A percentile compares a stretch with the other conserved stretches of the same genome.
These are phyloP conservation scores for Gryllus longicercus DNA, from an alignment of 2,888 invertebrate species.

Conservation along the genomic window DNA sequence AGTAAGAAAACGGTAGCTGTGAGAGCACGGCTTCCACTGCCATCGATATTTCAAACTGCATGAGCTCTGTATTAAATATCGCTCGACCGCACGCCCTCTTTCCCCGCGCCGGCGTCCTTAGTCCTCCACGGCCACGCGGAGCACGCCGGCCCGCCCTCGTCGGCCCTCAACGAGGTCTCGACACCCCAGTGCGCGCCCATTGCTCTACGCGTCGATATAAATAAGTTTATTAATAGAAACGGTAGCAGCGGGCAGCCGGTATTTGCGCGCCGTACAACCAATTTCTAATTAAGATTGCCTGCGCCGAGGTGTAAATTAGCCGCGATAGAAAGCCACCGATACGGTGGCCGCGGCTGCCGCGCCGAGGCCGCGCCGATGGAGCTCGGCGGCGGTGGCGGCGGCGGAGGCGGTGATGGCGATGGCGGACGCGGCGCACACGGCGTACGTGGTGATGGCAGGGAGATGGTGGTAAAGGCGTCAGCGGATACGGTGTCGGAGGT, in stretches of 20 bases:
- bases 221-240: not conserved
- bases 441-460: no score
- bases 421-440: no score
- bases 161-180: not conserved
- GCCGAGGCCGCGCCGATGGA: not conserved
- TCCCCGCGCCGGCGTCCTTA: not conserved
- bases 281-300: conserved; percentile 3
- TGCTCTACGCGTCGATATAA: not conserved
- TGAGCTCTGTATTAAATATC: no score
- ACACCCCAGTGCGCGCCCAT: not conserved
- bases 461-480: no score
- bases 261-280: conserved; percentile 8
- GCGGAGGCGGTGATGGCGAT: not conserved
- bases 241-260: conserved; percentile 6
- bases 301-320: not conserved
- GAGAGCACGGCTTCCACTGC: no score
- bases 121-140: not conserved
- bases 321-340: not conserved
- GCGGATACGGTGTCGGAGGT: no score
- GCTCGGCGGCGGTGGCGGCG: not conserved
- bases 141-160: not conserved
- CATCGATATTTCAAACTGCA: no score
- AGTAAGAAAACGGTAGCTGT: no score
- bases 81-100: no score
- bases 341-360: not conserved